These are phyloP conservation scores for Trachelus iudaicus DNA, from an alignment of 2,888 invertebrate genomes.

Conservation along the genomic window DNA sequence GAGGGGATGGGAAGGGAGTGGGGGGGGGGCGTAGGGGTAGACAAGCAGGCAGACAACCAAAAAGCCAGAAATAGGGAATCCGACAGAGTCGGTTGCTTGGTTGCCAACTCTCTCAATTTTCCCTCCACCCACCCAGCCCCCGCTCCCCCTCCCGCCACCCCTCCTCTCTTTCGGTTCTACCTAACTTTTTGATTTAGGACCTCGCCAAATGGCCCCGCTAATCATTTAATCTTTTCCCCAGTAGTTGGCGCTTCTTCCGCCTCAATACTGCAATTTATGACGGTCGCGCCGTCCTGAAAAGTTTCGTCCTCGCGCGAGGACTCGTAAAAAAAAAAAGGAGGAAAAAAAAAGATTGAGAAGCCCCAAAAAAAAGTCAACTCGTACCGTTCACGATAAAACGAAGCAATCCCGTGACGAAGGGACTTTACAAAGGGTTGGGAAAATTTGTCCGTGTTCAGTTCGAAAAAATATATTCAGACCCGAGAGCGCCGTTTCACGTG, in stretches of 20 bases:
- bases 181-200: constrained; percentile 42
- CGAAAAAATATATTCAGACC: too few relatives aligned
- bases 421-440: too few relatives aligned
- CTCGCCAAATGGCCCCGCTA: constrained; percentile 40
- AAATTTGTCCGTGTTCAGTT: too few relatives aligned
- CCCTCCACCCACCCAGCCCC: accelerated
- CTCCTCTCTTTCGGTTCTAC: constrained; percentile 7
- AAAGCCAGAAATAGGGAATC: too few relatives aligned
- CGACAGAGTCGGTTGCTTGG: too few relatives aligned
- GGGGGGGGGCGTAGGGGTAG: neutral
- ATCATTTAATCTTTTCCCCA: constrained; percentile 48
- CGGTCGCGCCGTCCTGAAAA: constrained; percentile 27
- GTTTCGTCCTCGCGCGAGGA: constrained; percentile 25
- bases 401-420: too few relatives aligned
- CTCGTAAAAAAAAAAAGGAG: too few relatives aligned
- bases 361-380: too few relatives aligned
- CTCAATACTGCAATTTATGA: constrained; percentile 47
- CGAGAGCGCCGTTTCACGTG: too few relatives aligned
- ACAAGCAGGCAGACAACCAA: too few relatives aligned
- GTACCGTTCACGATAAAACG: too few relatives aligned
- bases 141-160: accelerated
- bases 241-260: constrained; percentile 46
- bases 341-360: too few relatives aligned
- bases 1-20: neutral
- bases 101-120: neutral